phyloP scores from a whole-genome alignment of 2,888 invertebrate species.

The Pristionchus mayeri region DNA sequence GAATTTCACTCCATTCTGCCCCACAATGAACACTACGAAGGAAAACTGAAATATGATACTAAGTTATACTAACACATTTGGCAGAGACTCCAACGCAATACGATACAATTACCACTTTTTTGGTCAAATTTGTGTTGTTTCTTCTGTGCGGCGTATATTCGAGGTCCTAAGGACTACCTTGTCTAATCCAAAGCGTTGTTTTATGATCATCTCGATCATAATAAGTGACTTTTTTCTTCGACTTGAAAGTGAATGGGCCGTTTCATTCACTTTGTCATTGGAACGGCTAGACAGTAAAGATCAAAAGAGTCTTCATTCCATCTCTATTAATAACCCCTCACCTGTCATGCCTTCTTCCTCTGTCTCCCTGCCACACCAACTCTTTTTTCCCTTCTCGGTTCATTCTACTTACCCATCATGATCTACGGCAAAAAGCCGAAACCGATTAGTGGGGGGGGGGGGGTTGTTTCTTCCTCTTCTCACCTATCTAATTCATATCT shows the following conservation, averaged over 20 bases:
- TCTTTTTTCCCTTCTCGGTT: background rate
- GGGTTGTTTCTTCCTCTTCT: background rate
- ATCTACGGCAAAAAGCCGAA: background rate
- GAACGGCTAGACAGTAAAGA: background rate
- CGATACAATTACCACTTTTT: background rate
- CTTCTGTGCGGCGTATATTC: too few species aligned
- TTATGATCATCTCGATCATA: too few species aligned
- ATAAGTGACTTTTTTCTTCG: too few species aligned
- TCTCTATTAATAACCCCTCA: background rate
- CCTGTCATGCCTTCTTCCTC: background rate
- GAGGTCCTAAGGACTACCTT: too few species aligned
- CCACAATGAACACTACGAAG: background rate
- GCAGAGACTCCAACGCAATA: background rate
- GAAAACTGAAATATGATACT: background rate
- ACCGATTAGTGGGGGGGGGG: slow-evolving; percentile 3
- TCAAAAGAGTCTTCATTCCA: background rate
- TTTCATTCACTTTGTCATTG: background rate
- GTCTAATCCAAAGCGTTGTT: too few species aligned
- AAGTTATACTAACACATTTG: background rate
- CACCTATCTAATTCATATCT: slow-evolving; percentile 13
- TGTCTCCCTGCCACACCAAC: background rate
- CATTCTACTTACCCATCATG: background rate
- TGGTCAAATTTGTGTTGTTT: background rate
- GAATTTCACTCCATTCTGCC: background rate
- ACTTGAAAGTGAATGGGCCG: slow-evolving; percentile 13